Percentiles rank a stretch among this genome's conserved stretches.
These are phyloP conservation scores for Crossaster papposus DNA, from an alignment of 53 echinoderm and acorn worm genomes.

Conservation along the genomic window DNA sequence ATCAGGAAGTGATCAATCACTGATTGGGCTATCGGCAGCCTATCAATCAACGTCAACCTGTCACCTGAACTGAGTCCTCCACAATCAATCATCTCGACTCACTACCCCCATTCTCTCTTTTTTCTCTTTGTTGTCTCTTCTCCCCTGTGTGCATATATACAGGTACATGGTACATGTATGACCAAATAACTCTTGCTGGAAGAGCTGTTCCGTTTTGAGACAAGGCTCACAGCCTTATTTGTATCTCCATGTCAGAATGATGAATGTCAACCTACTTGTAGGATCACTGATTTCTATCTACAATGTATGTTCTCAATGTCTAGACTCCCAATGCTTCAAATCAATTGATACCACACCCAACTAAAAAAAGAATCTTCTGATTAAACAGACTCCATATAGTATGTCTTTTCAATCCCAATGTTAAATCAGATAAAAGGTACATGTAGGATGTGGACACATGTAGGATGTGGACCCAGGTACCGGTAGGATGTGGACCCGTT, in stretches of 20 bases:
- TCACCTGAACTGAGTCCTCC: background rate
- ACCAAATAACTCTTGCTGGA: background rate
- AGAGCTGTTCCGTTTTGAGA: background rate
- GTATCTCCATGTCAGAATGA: background rate
- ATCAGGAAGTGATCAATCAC: constrained; percentile 53
- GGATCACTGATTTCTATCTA: background rate
- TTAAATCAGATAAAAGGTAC: no score
- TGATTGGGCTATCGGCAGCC: constrained; percentile 15
- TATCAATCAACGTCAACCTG: constrained; percentile 50
- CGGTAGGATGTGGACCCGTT: no score
- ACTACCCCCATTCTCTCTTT: background rate
- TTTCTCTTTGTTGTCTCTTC: background rate
- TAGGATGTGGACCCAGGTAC: no score
- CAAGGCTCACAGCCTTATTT: background rate
- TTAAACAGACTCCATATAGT: no score
- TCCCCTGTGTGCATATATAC: background rate
- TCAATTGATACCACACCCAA: no score
- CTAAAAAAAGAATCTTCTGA: no score
- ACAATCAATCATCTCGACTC: constrained; percentile 23
- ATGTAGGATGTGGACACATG: no score
- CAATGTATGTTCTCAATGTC: background rate
- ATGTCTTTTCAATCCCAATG: no score
- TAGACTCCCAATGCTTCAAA: background rate
- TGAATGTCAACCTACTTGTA: background rate
- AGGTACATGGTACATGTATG: no score